Evolutionary conservation across 2,888 invertebrate species (phyloP).

Genomic region (Noctuana brunneofusca): DNA sequence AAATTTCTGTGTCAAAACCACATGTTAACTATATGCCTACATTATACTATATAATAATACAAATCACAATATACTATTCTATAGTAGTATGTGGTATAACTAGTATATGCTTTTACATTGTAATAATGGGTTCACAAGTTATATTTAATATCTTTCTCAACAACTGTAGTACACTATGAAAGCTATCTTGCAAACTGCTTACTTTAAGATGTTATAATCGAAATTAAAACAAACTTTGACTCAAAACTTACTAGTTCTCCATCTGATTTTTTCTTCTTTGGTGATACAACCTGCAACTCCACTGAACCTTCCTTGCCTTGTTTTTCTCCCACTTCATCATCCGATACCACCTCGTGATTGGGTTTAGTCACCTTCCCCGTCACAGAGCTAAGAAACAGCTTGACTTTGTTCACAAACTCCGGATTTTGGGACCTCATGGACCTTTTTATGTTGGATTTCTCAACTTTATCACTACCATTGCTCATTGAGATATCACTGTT

Average conservation of each 20-base stretch:
- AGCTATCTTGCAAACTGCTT: background rate
- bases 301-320: conserved; percentile 49
- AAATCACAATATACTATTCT: background rate
- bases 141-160: background rate
- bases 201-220: background rate
- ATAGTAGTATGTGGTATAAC: background rate
- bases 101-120: background rate
- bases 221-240: background rate
- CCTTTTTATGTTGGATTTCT: conserved; percentile 60
- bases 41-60: background rate
- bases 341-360: conserved; percentile 49
- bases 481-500: conserved; percentile 65
- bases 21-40: background rate
- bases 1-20: background rate
- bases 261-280: conserved; percentile 48
- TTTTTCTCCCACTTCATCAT: conserved; percentile 56
- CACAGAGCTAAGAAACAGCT: conserved; percentile 83
- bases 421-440: conserved; percentile 85
- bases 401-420: conserved; percentile 85
- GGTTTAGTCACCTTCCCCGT: conserved; percentile 62
- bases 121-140: background rate
- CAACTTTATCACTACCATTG: conserved; percentile 67
- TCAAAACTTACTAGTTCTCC: conserved; percentile 24
- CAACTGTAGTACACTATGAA: no score
- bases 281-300: conserved; percentile 41